phyloP scores from a whole-genome alignment of 2,888 invertebrate species.

The Rhimphoctona megacephalus region DNA sequence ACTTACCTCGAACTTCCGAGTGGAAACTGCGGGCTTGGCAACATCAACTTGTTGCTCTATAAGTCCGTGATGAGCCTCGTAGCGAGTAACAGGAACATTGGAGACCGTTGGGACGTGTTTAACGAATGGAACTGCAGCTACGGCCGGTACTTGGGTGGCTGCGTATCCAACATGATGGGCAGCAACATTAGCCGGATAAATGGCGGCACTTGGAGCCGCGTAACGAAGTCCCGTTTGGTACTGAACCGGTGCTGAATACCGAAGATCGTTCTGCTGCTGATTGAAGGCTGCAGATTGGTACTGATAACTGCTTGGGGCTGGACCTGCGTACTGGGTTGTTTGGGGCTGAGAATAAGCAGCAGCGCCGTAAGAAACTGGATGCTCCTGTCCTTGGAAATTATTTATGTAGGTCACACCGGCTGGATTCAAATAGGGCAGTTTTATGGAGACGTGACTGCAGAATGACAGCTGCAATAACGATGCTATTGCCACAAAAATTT shows the following conservation, averaged over 20 bases:
- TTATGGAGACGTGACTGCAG: conserved; percentile 81
- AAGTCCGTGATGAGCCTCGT: conserved; percentile 85
- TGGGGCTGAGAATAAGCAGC: conserved; percentile 52
- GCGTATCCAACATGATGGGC: conserved; percentile 80
- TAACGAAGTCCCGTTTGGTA: conserved; percentile 67
- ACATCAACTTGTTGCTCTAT: conserved; percentile 87
- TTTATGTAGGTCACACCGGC: conserved; percentile 86
- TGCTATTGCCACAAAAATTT: conserved; percentile 78
- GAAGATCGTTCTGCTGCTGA: conserved; percentile 59
- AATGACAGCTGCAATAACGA: conserved; percentile 79
- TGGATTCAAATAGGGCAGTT: conserved; percentile 85
- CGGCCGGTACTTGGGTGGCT: conserved; percentile 80
- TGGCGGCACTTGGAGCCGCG: conserved; percentile 63
- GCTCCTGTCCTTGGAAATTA: conserved; percentile 77
- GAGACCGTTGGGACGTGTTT: conserved; percentile 85
- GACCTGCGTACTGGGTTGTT: conserved; percentile 47
- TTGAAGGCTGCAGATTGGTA: conserved; percentile 55
- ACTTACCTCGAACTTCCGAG: conserved; percentile 86
- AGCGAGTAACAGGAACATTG: conserved; percentile 85
- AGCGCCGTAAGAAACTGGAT: conserved; percentile 74
- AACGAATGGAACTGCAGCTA: conserved; percentile 80
- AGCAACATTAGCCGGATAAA: conserved; percentile 76
- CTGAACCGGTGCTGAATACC: conserved; percentile 59
- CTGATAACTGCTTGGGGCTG: conserved; percentile 33
- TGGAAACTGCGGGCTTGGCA: conserved; percentile 87